Percentiles rank a stretch among this genome's conserved stretches.
These are phyloP conservation scores for Ictalurus punctatus DNA, from an alignment of 2,113 vertebrate genomes.

Conservation along the genomic window DNA sequence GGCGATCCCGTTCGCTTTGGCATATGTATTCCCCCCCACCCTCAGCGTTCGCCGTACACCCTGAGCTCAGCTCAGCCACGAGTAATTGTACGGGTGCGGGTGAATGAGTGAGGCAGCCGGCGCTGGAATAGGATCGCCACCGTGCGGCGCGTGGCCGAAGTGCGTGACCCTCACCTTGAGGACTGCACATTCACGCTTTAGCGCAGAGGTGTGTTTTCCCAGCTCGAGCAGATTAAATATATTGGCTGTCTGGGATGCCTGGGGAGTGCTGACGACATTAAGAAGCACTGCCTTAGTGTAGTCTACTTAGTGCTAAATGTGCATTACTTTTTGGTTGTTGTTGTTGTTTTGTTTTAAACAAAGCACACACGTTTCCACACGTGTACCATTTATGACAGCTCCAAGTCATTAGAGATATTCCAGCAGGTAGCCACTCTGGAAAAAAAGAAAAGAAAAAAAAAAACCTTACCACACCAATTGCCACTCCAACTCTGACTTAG, in stretches of 20 bases:
- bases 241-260: neutral
- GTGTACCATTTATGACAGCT: neutral
- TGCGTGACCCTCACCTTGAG: constrained; percentile 17
- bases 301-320: neutral
- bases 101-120: constrained; percentile 34
- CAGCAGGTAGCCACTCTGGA: neutral
- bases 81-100: neutral
- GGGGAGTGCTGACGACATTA: neutral
- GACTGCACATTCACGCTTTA: neutral
- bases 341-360: neutral
- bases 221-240: neutral
- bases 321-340: neutral
- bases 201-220: neutral
- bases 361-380: neutral
- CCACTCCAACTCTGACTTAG: neutral
- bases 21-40: neutral
- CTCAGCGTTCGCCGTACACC: neutral
- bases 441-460: neutral
- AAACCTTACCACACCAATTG: neutral
- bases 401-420: neutral
- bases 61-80: constrained; percentile 24
- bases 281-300: neutral
- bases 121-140: constrained; percentile 68
- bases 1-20: constrained; percentile 7
- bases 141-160: constrained; percentile 60